These are phyloP conservation scores for Clunio marinus DNA, from an alignment of 2,888 invertebrate species.

Conservation along the genomic window DNA sequence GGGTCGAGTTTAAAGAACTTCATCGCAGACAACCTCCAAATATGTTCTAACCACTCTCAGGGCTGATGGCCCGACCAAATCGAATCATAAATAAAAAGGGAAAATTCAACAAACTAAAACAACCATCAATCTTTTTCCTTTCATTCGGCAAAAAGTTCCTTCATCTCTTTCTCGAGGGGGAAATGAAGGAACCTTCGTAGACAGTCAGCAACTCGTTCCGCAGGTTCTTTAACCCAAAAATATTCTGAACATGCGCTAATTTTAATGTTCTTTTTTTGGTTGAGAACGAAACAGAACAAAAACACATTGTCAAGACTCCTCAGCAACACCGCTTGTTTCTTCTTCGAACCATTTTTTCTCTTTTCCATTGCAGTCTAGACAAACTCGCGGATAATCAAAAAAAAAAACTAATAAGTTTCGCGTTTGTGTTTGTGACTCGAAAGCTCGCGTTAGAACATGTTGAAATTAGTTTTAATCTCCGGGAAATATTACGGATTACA, in stretches of 20 bases:
- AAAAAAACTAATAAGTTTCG: neutral
- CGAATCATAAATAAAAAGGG: no score
- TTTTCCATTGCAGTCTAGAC: neutral
- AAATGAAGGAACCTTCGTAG: neutral
- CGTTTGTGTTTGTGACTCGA: neutral
- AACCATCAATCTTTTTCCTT: neutral
- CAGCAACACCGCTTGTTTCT: neutral
- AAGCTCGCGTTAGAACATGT: neutral
- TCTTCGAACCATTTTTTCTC: neutral
- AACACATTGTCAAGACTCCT: neutral
- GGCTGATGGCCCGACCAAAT: neutral
- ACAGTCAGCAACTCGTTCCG: neutral
- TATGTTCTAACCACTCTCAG: neutral
- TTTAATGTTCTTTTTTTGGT: constrained; percentile 25
- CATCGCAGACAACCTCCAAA: constrained; percentile 9
- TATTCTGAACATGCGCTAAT: constrained; percentile 34
- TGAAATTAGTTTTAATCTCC: no score
- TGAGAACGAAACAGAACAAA: constrained; percentile 5
- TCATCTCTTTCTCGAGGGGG: neutral
- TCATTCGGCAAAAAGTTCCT: constrained; percentile 6
- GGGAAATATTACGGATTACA: neutral
- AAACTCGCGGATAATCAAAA: neutral
- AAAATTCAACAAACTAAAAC: no score
- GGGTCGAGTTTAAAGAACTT: constrained; percentile 1
- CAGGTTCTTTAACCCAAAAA: constrained; percentile 28